Evolutionary conservation across 2,888 invertebrate genomes (phyloP), one percentile per base, ranked within the genome.

Genomic region (Ornithoptera alexandrae): DNA sequence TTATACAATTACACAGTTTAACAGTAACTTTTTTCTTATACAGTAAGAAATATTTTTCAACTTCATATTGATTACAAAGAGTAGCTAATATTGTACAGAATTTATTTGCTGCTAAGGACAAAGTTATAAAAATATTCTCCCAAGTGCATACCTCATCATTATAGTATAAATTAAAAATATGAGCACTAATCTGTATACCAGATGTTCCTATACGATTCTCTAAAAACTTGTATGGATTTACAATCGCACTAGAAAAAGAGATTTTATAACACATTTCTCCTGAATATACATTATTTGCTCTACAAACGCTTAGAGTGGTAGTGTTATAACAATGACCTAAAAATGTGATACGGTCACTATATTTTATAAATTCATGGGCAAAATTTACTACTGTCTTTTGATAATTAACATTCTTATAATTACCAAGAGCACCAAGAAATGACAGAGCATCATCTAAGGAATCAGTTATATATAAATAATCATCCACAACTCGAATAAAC

Each of bases 211-310:
- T 89, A 18, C 93, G 81, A 62, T 85, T 90, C 65, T 88, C 88
- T 69, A 93, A 75, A 78, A 93, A 93, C 69, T 83, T 86, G n/a
- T 78, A 67, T 20, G 87, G 68, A 73, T 92, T 80, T 22, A 71
- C 74, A 56, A 89, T 77, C 1, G 88, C 84, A 72, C 77, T 75
- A 22, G 89, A 83, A 74, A 93, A 92, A 0, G 83, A 79, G 20
- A 93, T 92, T 83, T 93, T 92, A 71, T 89, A 92, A 74, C 92
- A 90, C 84, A 93, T 89, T 74, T 87, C 88, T 10, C 93, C 93
- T 53, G 74, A 68, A 77, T 81, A 92, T n/a, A 89, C 84, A 76
- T 84, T 88, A 63, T 74, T 83, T 10, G 91, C 88, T 74, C 92
- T 83, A 58, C 86, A 84, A 0, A 93, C 88, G 81, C 86, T 78